Base-by-base conservation (phyloP, 92 coral and sea anemone species). In the Bergia sp. region DNA sequence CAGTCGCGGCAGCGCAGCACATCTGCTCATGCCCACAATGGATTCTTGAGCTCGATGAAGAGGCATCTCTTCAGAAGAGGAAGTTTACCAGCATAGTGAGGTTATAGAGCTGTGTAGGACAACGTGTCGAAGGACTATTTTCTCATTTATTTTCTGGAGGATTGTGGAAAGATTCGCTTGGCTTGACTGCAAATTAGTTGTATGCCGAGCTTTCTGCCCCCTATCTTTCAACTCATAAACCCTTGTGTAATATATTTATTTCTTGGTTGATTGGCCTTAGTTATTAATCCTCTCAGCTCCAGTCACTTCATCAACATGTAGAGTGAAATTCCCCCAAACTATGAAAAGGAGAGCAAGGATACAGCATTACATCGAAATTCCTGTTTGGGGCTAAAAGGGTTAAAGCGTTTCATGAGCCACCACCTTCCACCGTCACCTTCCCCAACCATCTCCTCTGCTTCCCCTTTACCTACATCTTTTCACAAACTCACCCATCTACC, bases 1-100 rank as follows among this genome's bases (percentile, higher is more conserved):
- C 89, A 94, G 65, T 91, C 96, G 53, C 94, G 95, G 44, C 92
- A 77, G 55, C 91, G 88, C 81, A 90, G 86, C 20, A 87, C 50
- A 47, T 89, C 94, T 66, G 79, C 89, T 47, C 93, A 89, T 3
- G 74, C 90, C 1, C 90, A 89, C 58, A 94, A 93, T 38, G 96
- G 99, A 29, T 97, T 97, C 81, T 92, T 97, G 74, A 97, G 89
- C 89, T 93, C 99, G 0, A 96, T 97, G 83, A 96, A 92, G 76
- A 85, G 86, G 44, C 97, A 90, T 16, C 74, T 91, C 42, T 91
- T 89, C 23, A 84, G 98, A 65, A 90, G 98, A 73, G 90, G 91
- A 36, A 95, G 98, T 50, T n/a, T 95, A 1, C 94, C 94, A 23
- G 72, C 89, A 36, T 91, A 86, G 86, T 58, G 23, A 55, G 57